Base-by-base conservation (phyloP, 2,888 invertebrate species). In the Drosophila borborema region DNA sequence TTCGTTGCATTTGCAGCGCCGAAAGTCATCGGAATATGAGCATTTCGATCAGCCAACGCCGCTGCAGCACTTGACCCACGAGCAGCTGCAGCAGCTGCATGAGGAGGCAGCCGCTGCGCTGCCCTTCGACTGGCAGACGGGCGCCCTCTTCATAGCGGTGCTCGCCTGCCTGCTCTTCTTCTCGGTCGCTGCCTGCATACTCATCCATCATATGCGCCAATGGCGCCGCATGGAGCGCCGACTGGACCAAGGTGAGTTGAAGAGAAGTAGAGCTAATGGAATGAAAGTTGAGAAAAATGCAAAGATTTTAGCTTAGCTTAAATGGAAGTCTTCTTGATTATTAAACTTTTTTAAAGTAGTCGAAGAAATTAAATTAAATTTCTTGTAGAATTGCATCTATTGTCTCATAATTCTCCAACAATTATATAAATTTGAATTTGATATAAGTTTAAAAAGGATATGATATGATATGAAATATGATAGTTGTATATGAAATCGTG, bases 91-190 rank as follows among this genome's bases (percentile, higher is more conserved):
- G 72, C 91, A 89, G 72, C 75, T 90, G 78, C 91, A 91, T 62
- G 91, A 88, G 80, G 92, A 91, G 92, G 86, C 84, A 5, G 84
- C 84, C 45, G 87, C 87, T 34, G 93, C 89, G 92, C 94, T 90
- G 74, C 84, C 87, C 93, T 94, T 89, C 95, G 96, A 96, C 93
- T 95, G 96, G 95, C 96, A 96, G 91, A 95, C 96, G 65, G 94
- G 95, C 56, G 95, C 96, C 64, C 94, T 97, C 87, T 95, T 95
- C 72, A 93, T 96, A 80, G 97, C 96, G 56, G 95, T 96, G 43
- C 95, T 95, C 91, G 96, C 96, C 76, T 97, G 97, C 94, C 94
- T 96, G 69, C 94, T 97, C 91, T 97, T 97, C 94, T 96, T 97
- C 94, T 94, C 96, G 86, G 96, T 96, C 79, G 96, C 96, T 91